Conservation (phyloP, 2,113 vertebrate species). For the Tupaia tana region DNA sequence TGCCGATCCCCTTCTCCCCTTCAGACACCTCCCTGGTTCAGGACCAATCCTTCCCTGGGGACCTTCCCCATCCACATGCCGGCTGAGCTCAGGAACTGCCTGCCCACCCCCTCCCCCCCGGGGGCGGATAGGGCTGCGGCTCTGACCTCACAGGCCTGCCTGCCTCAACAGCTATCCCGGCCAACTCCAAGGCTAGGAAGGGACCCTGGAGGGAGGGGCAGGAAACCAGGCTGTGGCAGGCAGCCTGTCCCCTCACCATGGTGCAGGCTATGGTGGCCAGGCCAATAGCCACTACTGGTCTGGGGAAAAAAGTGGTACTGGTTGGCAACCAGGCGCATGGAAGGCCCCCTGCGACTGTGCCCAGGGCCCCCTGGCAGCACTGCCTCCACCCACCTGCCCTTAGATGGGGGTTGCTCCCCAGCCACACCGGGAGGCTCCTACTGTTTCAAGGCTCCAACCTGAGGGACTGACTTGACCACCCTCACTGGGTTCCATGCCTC, state of each 20-base stretch:
- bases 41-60: conserved; percentile 49
- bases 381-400: conserved; percentile 69
- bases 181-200: not conserved
- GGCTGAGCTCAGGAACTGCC: conserved; percentile 74
- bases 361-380: not conserved
- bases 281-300: not conserved
- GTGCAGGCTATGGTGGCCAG: not conserved
- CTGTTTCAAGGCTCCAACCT: conserved; percentile 69
- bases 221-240: not conserved
- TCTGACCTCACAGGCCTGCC: conserved; percentile 21
- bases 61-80: not conserved
- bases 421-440: conserved; percentile 61
- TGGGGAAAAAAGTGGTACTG: not conserved
- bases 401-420: conserved; percentile 63
- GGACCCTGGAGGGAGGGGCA: not conserved
- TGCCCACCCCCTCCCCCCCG: not conserved
- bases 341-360: not conserved
- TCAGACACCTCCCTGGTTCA: conserved; percentile 18
- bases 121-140: not conserved
- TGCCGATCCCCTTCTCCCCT: not conserved
- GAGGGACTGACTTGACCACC: conserved; percentile 69
- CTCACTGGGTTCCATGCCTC: conserved; percentile 36
- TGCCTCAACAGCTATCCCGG: not conserved
- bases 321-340: not conserved
- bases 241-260: not conserved